Percentiles rank a stretch among this genome's conserved stretches.
Evolutionary conservation across 1,140 invertebrate genomes (phyloP).

Genomic region (Ceratina australensis): DNA sequence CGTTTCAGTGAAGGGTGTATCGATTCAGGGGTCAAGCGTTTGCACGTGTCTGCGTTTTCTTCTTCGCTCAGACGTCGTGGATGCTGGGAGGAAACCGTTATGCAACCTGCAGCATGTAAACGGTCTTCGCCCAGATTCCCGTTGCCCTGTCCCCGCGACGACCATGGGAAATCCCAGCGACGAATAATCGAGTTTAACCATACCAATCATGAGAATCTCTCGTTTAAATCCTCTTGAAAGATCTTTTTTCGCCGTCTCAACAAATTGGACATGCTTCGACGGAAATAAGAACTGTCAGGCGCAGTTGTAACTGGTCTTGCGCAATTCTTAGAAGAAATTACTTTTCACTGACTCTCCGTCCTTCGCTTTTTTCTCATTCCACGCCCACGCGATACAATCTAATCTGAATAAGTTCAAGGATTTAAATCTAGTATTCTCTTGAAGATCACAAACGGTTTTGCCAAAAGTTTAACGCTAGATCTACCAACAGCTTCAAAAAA

Average conservation of each 20-base stretch:
- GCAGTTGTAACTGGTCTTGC: neutral
- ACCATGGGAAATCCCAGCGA: neutral
- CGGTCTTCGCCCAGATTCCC: slow-evolving; percentile 58
- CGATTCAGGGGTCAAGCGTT: slow-evolving; percentile 12
- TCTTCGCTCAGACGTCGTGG: slow-evolving; percentile 44
- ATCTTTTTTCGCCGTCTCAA: too few species aligned
- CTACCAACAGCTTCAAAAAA: too few species aligned
- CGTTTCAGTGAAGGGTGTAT: neutral
- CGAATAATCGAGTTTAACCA: neutral
- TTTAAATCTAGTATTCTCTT: too few species aligned
- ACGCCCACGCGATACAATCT: neutral
- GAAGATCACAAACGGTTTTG: too few species aligned
- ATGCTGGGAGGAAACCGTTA: slow-evolving; percentile 62
- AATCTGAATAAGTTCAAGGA: too few species aligned
- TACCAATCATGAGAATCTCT: too few species aligned
- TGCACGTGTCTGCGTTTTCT: slow-evolving; percentile 26
- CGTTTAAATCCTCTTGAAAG: too few species aligned
- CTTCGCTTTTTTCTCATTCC: slow-evolving; percentile 22
- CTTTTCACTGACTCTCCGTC: slow-evolving; percentile 11
- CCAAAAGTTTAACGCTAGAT: too few species aligned
- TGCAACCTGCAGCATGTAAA: slow-evolving; percentile 58
- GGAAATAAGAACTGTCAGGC: neutral
- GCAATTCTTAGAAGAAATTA: neutral
- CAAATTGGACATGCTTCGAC: too few species aligned
- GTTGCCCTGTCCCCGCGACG: slow-evolving; percentile 52